phyloP scores from a whole-genome alignment of 2,888 invertebrate species.

The Orthonychiurus folsomi region DNA sequence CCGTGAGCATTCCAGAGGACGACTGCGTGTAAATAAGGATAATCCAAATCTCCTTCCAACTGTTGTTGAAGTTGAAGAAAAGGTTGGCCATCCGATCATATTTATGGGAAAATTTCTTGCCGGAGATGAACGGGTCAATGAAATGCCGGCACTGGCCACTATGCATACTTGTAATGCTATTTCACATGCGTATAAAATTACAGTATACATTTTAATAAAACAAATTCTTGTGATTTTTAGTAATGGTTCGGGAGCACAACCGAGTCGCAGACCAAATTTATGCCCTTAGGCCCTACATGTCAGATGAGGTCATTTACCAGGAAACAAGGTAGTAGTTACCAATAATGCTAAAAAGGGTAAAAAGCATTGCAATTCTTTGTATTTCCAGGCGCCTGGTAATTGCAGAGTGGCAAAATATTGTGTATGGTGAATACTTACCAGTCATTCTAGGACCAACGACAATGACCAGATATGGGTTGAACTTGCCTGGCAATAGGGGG shows the following conservation, averaged over 20 bases:
- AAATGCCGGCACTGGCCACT: conserved; percentile 38
- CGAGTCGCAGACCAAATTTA: conserved; percentile 30
- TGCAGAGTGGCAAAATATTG: conserved; percentile 37
- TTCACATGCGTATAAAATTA: background rate
- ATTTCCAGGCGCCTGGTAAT: conserved; percentile 29
- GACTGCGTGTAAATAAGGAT: conserved; percentile 20
- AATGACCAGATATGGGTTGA: conserved; percentile 24
- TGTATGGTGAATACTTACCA: conserved; percentile 36
- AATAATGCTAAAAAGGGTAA: too few species aligned
- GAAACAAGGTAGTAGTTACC: conserved; percentile 23
- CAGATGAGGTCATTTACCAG: conserved; percentile 32
- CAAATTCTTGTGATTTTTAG: conserved; percentile 11
- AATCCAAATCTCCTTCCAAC: conserved; percentile 31
- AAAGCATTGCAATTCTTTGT: too few species aligned
- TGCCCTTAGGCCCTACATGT: conserved; percentile 17
- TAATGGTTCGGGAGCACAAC: conserved; percentile 36
- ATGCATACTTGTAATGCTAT: conserved; percentile 33
- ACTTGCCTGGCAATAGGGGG: conserved; percentile 10
- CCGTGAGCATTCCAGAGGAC: conserved; percentile 18
- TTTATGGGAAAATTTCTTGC: conserved; percentile 39
- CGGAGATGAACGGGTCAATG: conserved; percentile 40
- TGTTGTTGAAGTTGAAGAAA: conserved; percentile 29
- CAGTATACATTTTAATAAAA: background rate
- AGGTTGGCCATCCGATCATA: conserved; percentile 26
- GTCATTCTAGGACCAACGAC: conserved; percentile 29